These are phyloP conservation scores for Gymnoscelis rufifasciata DNA, from an alignment of 2,888 invertebrate species.

Conservation along the genomic window DNA sequence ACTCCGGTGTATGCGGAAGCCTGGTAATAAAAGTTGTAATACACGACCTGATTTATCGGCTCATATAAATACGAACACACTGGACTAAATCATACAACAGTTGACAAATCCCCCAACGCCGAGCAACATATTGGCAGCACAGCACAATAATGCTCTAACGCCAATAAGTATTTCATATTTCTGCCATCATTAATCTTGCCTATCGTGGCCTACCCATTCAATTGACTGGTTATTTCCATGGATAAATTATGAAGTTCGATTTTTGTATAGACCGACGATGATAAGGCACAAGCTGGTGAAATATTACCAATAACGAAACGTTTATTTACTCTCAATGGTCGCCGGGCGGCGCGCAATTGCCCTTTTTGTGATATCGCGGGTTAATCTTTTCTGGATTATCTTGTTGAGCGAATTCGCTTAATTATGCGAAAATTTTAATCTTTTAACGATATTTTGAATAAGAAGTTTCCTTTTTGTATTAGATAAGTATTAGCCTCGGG, in stretches of 20 bases:
- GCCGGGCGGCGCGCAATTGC: conserved; percentile 18
- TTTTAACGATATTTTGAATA: conserved; percentile 3
- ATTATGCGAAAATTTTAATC: conserved; percentile 23
- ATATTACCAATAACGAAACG: conserved; percentile 30
- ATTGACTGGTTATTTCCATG: conserved; percentile 51
- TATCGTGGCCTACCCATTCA: conserved; percentile 47
- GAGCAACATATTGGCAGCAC: conserved; percentile 25
- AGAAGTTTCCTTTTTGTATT: neutral
- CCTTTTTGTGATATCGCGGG: conserved; percentile 21
- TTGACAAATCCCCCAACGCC: conserved; percentile 18
- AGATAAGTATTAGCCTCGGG: neutral
- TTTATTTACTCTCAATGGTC: conserved; percentile 42
- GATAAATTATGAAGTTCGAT: conserved; percentile 45
- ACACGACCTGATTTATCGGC: conserved; percentile 8
- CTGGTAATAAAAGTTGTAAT: conserved; percentile 1
- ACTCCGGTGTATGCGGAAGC: neutral
- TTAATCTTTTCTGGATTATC: conserved; percentile 28
- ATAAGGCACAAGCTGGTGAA: conserved; percentile 32
- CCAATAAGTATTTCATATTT: conserved; percentile 39
- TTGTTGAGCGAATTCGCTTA: conserved; percentile 26
- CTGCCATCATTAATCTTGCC: conserved; percentile 55
- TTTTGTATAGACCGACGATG: conserved; percentile 34
- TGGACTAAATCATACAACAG: conserved; percentile 13
- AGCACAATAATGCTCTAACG: conserved; percentile 32
- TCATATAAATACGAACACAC: conserved; percentile 10